These are phyloP conservation scores for Pecten maximus DNA, from an alignment of 2,888 invertebrate genomes.

Conservation along the genomic window DNA sequence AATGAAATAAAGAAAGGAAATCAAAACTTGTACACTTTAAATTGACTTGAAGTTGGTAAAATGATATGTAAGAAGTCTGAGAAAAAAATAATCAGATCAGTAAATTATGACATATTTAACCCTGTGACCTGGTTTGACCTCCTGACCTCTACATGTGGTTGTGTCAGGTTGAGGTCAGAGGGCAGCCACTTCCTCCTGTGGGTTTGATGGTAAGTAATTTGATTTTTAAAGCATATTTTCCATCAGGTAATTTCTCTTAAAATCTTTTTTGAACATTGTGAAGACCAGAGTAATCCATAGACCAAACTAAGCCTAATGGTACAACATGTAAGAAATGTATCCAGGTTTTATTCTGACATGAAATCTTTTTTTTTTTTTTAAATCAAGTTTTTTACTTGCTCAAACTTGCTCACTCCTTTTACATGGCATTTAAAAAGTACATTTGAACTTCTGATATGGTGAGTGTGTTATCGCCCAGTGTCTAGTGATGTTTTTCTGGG, in stretches of 20 bases:
- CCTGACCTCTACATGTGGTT: conserved; percentile 35
- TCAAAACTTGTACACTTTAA: background rate
- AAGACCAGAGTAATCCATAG: background rate
- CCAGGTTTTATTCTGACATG: background rate
- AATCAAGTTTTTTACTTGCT: background rate
- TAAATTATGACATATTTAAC: conserved; percentile 24
- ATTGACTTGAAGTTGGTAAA: background rate
- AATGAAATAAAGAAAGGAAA: background rate
- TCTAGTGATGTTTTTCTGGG: background rate
- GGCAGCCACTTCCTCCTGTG: background rate
- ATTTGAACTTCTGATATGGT: conserved; percentile 14
- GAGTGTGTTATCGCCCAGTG: background rate
- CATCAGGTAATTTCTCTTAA: background rate
- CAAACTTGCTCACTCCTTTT: background rate
- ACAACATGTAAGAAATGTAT: background rate
- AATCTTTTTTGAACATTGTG: background rate
- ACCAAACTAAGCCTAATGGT: background rate
- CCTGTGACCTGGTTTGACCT: conserved; percentile 8
- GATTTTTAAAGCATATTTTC: conserved; percentile 1
- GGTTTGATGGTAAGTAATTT: conserved; percentile 20
- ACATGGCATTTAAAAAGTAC: conserved; percentile 19
- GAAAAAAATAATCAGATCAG: conserved; percentile 5
- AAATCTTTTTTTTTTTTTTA: background rate
- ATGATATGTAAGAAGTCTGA: background rate
- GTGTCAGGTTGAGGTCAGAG: background rate